These are phyloP conservation scores for Gymnoscopelus microlampas DNA, from an alignment of 2,797 vertebrate species.

Conservation along the genomic window DNA sequence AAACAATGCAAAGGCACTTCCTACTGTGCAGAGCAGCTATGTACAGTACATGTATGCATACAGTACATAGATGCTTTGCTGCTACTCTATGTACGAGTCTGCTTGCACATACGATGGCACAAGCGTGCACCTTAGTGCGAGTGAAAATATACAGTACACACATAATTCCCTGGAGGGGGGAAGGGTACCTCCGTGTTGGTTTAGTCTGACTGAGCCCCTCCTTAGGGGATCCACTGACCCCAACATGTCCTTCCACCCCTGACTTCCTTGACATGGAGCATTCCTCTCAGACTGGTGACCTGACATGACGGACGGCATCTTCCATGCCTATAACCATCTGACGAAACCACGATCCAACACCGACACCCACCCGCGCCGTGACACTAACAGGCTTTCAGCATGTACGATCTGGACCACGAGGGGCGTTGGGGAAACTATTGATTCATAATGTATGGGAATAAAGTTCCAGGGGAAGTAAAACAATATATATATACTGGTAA, in stretches of 20 bases:
- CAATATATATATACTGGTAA: no score
- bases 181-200: constrained; percentile 40
- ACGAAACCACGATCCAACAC: constrained; percentile 26
- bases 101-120: constrained; percentile 19
- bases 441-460: no score
- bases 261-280: constrained; percentile 59
- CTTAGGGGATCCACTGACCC: constrained; percentile 38
- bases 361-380: constrained; percentile 17
- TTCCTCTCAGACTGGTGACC: constrained; percentile 68
- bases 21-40: no score
- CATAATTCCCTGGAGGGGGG: constrained; percentile 15
- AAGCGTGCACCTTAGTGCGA: constrained; percentile 34
- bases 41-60: no score
- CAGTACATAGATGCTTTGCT: no score
- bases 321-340: constrained; percentile 67
- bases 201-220: constrained; percentile 36
- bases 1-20: no score
- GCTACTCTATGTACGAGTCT: no score
- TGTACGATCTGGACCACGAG: neutral
- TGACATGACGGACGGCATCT: constrained; percentile 70
- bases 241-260: constrained; percentile 31
- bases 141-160: constrained; percentile 9
- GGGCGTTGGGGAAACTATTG: neutral
- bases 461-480: no score
- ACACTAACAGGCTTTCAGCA: constrained; percentile 33